These are phyloP conservation scores for Bombycilla garrulus DNA, from an alignment of 2,113 vertebrate species.

Conservation along the genomic window DNA sequence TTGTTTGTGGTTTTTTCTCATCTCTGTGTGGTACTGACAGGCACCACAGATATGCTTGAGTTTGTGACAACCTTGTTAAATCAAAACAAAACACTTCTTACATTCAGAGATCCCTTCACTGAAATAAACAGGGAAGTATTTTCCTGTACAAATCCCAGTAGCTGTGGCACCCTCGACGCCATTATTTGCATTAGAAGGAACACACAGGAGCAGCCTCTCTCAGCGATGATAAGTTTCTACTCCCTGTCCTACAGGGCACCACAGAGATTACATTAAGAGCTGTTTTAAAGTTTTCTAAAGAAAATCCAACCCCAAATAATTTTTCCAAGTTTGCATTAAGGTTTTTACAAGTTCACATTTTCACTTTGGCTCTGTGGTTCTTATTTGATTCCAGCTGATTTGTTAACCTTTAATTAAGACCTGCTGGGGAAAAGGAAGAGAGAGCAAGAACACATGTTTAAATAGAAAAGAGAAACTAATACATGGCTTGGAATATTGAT, in stretches of 20 bases:
- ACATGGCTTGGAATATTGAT: background rate
- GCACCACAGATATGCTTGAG: accelerated
- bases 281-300: background rate
- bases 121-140: background rate
- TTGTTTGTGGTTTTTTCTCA: background rate
- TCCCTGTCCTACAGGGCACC: background rate
- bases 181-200: background rate
- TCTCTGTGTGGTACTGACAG: background rate
- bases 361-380: background rate
- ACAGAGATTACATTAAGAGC: background rate
- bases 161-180: background rate
- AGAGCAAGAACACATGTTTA: background rate
- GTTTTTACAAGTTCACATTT: background rate
- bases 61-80: background rate
- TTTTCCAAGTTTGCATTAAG: background rate
- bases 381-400: background rate
- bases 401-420: conserved; percentile 44
- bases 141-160: background rate
- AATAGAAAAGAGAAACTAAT: conserved; percentile 33
- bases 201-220: background rate
- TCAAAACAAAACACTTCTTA: conserved; percentile 25
- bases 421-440: background rate
- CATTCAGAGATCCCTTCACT: background rate
- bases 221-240: background rate
- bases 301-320: background rate